phyloP scores from a whole-genome alignment of 2,888 invertebrate genomes.

The Machimus rusticus region DNA sequence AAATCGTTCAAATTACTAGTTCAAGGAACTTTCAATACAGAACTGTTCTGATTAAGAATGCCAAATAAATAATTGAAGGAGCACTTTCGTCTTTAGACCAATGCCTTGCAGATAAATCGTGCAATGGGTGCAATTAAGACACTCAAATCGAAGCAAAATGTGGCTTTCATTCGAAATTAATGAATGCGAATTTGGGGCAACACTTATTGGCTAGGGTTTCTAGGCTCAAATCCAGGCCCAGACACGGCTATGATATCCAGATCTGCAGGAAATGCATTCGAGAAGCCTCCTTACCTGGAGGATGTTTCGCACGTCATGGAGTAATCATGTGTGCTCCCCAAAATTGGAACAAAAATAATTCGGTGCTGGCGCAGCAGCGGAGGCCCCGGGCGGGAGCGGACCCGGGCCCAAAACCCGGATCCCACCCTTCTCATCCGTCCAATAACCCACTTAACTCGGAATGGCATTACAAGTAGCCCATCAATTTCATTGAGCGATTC shows the following conservation, averaged over 20 bases:
- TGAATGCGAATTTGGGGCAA: background rate
- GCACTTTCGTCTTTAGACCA: background rate
- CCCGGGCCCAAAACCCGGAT: background rate
- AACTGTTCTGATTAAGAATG: background rate
- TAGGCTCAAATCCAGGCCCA: background rate
- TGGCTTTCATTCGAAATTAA: background rate
- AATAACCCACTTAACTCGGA: slow-evolving; percentile 19
- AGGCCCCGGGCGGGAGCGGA: background rate
- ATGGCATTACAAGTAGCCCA: slow-evolving; percentile 33
- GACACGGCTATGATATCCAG: background rate
- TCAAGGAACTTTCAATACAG: background rate
- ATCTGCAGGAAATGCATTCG: background rate
- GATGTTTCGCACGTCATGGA: background rate
- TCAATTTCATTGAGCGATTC: slow-evolving; percentile 38
- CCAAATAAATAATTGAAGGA: background rate
- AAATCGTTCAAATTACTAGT: background rate
- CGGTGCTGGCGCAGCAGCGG: background rate
- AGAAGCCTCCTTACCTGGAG: background rate
- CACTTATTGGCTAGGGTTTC: background rate
- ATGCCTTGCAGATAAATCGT: background rate
- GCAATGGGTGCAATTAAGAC: background rate
- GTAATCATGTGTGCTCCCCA: background rate
- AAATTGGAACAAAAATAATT: background rate
- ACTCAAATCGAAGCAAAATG: background rate
- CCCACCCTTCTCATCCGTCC: background rate